These are phyloP conservation scores for Dolichotis patagonum DNA, from an alignment of 2,113 vertebrate genomes.

Conservation along the genomic window DNA sequence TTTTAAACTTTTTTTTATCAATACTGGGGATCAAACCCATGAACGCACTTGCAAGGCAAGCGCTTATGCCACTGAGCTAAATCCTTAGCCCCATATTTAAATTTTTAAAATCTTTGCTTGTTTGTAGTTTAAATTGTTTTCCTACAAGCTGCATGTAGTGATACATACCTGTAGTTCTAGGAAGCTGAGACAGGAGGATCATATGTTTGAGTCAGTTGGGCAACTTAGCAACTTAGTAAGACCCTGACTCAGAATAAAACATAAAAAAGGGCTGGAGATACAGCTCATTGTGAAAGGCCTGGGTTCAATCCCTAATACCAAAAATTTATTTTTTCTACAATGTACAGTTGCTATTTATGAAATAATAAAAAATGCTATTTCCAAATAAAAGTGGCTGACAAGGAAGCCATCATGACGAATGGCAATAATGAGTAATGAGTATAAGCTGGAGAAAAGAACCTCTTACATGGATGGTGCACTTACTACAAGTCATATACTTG, in stretches of 20 bases:
- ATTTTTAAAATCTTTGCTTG: background rate
- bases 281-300: background rate
- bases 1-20: no score
- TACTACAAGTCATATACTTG: background rate
- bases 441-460: slow-evolving; percentile 30
- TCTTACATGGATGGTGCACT: background rate
- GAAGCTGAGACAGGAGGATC: background rate
- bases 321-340: background rate
- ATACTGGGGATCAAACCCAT: no score
- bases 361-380: background rate
- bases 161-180: background rate
- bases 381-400: slow-evolving; percentile 30
- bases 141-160: background rate
- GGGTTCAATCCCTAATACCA: background rate
- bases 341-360: background rate
- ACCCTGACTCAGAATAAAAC: background rate
- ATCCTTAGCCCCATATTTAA: no score
- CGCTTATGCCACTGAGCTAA: no score
- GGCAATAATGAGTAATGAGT: background rate
- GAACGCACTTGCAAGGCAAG: no score
- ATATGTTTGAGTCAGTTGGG: background rate
- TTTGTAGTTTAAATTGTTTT: background rate
- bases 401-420: background rate
- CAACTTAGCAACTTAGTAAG: background rate
- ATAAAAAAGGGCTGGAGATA: background rate